A percentile compares a stretch with the other conserved stretches of the same genome.
These are phyloP conservation scores for Oplegnathus fasciatus DNA, from an alignment of 2,113 vertebrate species.

Conservation along the genomic window DNA sequence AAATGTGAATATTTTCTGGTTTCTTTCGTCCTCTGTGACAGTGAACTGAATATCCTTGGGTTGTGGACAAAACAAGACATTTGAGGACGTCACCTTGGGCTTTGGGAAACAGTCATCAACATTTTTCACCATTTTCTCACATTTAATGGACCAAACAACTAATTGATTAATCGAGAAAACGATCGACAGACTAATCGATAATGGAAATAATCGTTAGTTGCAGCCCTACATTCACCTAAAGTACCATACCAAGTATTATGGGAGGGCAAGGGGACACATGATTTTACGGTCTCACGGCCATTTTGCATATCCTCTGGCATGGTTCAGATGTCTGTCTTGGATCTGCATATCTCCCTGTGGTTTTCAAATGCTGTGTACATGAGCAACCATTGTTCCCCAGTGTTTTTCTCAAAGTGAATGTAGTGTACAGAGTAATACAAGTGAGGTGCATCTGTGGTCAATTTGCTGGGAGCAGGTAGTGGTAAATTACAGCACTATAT, in stretches of 20 bases:
- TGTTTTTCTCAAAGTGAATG: constrained; percentile 67
- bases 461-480: constrained; percentile 63
- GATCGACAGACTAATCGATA: too few species aligned
- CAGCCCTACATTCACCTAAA: background rate
- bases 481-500: constrained; percentile 71
- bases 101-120: too few species aligned
- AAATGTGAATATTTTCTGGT: too few species aligned
- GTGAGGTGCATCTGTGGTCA: constrained; percentile 61
- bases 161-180: too few species aligned
- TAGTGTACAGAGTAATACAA: constrained; percentile 60
- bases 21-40: too few species aligned
- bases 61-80: too few species aligned
- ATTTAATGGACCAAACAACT: too few species aligned
- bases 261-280: background rate
- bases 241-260: background rate
- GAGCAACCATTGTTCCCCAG: constrained; percentile 26
- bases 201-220: too few species aligned
- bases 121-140: too few species aligned
- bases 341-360: constrained; percentile 24
- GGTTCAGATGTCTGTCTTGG: constrained; percentile 4
- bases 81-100: too few species aligned
- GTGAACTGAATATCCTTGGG: too few species aligned
- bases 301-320: background rate
- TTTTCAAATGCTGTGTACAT: constrained; percentile 19
- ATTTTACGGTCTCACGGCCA: background rate